Conservation (phyloP, 2,888 invertebrate genomes). For the Galerucella pusilla region DNA sequence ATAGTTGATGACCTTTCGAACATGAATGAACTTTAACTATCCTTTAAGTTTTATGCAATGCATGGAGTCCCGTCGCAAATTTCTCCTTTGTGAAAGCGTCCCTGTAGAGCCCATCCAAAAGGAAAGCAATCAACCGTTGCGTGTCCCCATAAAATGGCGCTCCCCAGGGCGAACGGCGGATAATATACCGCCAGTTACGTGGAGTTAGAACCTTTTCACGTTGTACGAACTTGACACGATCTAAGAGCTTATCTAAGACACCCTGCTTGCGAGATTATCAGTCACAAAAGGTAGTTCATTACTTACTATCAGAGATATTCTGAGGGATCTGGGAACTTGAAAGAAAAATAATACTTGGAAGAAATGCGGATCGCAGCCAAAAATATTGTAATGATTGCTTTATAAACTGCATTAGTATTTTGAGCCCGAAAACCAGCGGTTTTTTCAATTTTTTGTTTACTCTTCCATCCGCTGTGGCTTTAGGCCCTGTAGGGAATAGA, state of each 20-base stretch:
- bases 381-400: too few relatives aligned
- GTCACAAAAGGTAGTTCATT: slow-evolving; percentile 22
- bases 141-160: slow-evolving; percentile 63
- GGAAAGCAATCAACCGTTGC: slow-evolving; percentile 65
- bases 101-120: slow-evolving; percentile 33
- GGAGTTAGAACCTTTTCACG: slow-evolving; percentile 43
- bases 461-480: too few relatives aligned
- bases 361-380: too few relatives aligned
- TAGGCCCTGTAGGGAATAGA: too few relatives aligned
- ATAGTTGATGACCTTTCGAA: slow-evolving; percentile 3
- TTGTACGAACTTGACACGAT: slow-evolving; percentile 39
- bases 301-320: background rate
- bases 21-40: slow-evolving; percentile 6
- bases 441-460: too few relatives aligned
- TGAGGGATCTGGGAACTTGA: too few relatives aligned
- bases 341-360: too few relatives aligned
- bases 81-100: slow-evolving; percentile 11
- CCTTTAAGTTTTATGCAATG: background rate
- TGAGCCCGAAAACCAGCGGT: too few relatives aligned
- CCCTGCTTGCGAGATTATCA: slow-evolving; percentile 14
- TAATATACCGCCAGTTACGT: slow-evolving; percentile 52
- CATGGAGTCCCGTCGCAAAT: background rate
- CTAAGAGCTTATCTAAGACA: slow-evolving; percentile 27
- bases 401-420: too few relatives aligned
- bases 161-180: slow-evolving; percentile 49